Conservation (phyloP, 2,888 invertebrate genomes). For the Cerastis rubricosa region DNA sequence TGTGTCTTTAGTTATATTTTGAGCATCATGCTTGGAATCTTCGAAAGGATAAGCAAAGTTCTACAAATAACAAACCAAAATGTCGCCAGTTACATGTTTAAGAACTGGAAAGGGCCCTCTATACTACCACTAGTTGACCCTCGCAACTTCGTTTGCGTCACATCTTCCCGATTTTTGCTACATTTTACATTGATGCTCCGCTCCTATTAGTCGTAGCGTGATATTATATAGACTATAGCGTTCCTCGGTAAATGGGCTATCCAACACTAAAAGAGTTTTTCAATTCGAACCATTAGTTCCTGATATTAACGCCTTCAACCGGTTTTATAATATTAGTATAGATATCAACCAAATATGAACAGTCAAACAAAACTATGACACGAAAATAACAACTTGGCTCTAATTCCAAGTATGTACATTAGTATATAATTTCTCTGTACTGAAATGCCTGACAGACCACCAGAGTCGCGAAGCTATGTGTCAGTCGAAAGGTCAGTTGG, state of each 20-base stretch:
- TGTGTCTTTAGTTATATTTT: background rate
- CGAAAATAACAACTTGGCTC: conserved; percentile 13
- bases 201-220: no score
- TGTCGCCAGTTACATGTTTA: background rate
- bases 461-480: conserved; percentile 58
- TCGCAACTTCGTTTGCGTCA: no score
- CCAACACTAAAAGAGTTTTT: no score
- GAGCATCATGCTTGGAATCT: background rate
- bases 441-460: conserved; percentile 57
- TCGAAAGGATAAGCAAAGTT: background rate
- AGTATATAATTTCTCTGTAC: conserved; percentile 49
- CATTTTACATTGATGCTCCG: no score
- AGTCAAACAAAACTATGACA: conserved; percentile 15
- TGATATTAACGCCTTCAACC: no score
- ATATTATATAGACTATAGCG: no score
- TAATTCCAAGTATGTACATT: conserved; percentile 26
- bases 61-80: background rate
- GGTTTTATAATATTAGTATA: no score
- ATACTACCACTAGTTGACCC: background rate
- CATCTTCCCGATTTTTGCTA: no score
- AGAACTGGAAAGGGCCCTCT: background rate
- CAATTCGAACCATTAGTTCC: no score
- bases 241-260: no score
- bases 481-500: conserved; percentile 58
- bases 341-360: background rate